Base-by-base conservation (phyloP, 2,888 invertebrate genomes). In the Drosophila meridionalis region DNA sequence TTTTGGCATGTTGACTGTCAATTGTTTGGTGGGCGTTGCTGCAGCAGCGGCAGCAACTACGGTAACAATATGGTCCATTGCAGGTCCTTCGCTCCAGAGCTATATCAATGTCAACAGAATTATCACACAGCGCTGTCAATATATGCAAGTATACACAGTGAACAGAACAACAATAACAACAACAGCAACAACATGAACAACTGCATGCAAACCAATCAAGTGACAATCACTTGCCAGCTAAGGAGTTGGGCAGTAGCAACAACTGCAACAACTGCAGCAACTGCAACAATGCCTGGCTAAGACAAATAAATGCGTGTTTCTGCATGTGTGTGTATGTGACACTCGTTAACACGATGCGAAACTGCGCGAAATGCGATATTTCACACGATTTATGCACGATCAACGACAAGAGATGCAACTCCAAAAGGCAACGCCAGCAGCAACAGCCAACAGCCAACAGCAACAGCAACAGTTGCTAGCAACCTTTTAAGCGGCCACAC, bases 311-410 rank as follows among this genome's bases (percentile, higher is more conserved):
- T 90, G 78, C 67, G 81, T 78, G 79, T 85, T 82, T 71, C 62
- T 73, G 62, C 45, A 32, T 78, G 84, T 84, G 68, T 77, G 86
- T 83, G 72, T 82, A 75, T 90, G 86, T 90, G 76, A 90, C 89
- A 91, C 91, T 87, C 91, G 87, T 87, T 87, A 87, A 87, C 91
- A 87, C 91, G 87, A 78, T 90, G 90, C 87, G 90, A 90, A 87
- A 88, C 90, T 89, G 90, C 90, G 90, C 89, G 92, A 91, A 92
- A 92, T 93, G 93, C 89, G 92, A 92, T 93, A 92, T 92, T 92
- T 92, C 93, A 92, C 93, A 92, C 93, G 92, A 92, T 92, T 93
- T 92, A 92, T 92, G 92, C 88, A 91, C 87, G 87, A 69, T 78
- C 91, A 91, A 89, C 83, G 85, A 83, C 84, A 78, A 89, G 83